Evolutionary conservation across 1,140 invertebrate species (phyloP), one percentile per base, ranked within the genome.

Genomic region (Drosophila pruinosa): DNA sequence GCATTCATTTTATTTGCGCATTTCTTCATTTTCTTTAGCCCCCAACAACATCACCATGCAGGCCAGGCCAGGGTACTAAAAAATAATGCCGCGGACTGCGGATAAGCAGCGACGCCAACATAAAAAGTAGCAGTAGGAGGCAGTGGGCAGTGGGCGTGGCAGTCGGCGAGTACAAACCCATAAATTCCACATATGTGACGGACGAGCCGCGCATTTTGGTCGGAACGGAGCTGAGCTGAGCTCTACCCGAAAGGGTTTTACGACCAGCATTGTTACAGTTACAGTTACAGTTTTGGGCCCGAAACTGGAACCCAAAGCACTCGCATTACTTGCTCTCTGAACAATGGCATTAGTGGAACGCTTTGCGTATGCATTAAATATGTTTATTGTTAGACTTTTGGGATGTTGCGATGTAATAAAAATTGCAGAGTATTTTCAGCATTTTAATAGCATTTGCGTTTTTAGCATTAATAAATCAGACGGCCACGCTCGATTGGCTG

Each of bases 331-430:
- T 4, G 31, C 22, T 19, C 41, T 22, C 48, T 41, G 21, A 48
- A 68, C 70, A 75, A 72, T 61, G 70, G 63, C 69, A 57, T 77
- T 61, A 24, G 54, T 69, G 58, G 31, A 61, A 75, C 57, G 57
- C 57, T 59, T 65, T 43, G 72, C 12, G 68, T 67, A 77, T 86
- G 81, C 78, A 86, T 86, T 86, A 82, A 88, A 88, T 63, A 82
- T 81, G 88, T 88, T 86, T 88, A 86, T 86, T 86, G 70, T 82
- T 82, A 58, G 77, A 74, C 72, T 81, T 43, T 54, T n/a, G 45
- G 45, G 34, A 26, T 8, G 47, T 54, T n/a, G 45, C 39, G 34
- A 26, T 8, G 47, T 28, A 21, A 28, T 67, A 53, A 54, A 58
- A 43, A 61, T 47, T 56, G 39, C 53, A 64, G 59, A 58, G 76